These are phyloP conservation scores for Platycheirus albimanus DNA, from an alignment of 2,888 invertebrate species.

Conservation along the genomic window DNA sequence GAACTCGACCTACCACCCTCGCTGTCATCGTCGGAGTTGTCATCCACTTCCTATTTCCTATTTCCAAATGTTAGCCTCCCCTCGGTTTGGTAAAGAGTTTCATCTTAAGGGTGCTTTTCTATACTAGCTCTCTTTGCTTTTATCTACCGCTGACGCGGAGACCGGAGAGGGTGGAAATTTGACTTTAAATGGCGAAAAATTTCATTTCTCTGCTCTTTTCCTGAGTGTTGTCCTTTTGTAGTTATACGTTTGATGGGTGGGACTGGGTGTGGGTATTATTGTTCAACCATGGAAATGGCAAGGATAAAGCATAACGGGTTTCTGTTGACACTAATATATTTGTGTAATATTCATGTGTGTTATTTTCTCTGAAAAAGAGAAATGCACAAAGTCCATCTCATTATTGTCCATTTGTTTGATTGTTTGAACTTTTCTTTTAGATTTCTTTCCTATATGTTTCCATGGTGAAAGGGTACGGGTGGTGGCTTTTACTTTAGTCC, in stretches of 20 bases:
- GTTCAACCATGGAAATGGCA: neutral
- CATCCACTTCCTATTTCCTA: neutral
- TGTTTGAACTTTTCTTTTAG: slow-evolving; percentile 58
- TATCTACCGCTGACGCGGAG: neutral
- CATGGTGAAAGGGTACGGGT: too few relatives aligned
- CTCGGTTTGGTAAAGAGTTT: neutral
- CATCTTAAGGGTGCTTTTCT: slow-evolving; percentile 49
- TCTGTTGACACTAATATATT: slow-evolving; percentile 36
- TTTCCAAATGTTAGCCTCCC: slow-evolving; percentile 39
- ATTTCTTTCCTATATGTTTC: neutral
- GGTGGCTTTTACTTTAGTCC: neutral
- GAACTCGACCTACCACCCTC: slow-evolving; percentile 73
- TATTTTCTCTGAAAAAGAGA: slow-evolving; percentile 6
- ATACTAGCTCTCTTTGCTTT: slow-evolving; percentile 6
- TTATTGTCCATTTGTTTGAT: slow-evolving; percentile 72
- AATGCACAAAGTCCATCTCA: slow-evolving; percentile 71
- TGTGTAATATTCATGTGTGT: slow-evolving; percentile 52
- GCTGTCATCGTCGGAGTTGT: slow-evolving; percentile 41
- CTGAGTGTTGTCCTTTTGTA: too few relatives aligned
- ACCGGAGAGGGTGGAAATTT: slow-evolving; percentile 58
- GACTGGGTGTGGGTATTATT: neutral
- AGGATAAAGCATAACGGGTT: slow-evolving; percentile 38
- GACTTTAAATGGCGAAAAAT: slow-evolving; percentile 73
- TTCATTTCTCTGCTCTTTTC: slow-evolving; percentile 28
- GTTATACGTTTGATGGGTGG: too few relatives aligned